These are phyloP conservation scores for Artibeus lituratus DNA, from an alignment of 2,797 vertebrate genomes.

Conservation along the genomic window DNA sequence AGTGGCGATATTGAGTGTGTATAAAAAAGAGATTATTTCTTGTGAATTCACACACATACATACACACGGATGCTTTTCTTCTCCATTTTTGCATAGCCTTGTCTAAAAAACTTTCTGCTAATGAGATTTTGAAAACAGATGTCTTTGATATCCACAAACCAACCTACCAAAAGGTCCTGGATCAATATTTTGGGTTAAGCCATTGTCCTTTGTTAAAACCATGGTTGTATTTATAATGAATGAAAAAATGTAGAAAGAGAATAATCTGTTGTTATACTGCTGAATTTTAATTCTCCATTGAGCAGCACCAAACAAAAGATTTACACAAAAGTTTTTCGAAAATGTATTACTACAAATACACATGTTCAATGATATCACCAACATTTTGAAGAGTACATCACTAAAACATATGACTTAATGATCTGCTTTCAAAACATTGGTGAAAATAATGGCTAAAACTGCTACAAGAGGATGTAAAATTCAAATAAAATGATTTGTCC, in stretches of 20 bases:
- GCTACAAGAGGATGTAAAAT: not conserved
- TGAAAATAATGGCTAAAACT: conserved; percentile 32
- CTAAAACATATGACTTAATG: conserved; percentile 54
- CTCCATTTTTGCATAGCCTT: not conserved
- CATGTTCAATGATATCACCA: conserved; percentile 36
- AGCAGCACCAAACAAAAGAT: not conserved
- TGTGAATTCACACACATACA: not conserved
- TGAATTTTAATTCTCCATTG: not conserved
- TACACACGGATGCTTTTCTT: not conserved
- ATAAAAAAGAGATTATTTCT: not conserved
- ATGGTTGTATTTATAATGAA: conserved; percentile 18
- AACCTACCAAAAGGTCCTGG: not conserved
- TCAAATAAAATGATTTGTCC: not conserved
- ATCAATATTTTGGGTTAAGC: conserved; percentile 43
- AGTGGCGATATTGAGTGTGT: not conserved
- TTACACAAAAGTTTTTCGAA: conserved; percentile 25
- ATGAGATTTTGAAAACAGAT: conserved; percentile 20
- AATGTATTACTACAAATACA: conserved; percentile 30
- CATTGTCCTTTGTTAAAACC: conserved; percentile 51
- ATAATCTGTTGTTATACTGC: not conserved
- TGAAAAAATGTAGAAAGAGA: conserved; percentile 1
- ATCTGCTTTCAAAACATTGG: conserved; percentile 41
- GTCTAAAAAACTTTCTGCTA: conserved; percentile 25
- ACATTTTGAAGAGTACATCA: conserved; percentile 39
- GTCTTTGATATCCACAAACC: not conserved